Evolutionary conservation across 2,888 invertebrate species (phyloP).

Genomic region (Nemapogon koenigi): DNA sequence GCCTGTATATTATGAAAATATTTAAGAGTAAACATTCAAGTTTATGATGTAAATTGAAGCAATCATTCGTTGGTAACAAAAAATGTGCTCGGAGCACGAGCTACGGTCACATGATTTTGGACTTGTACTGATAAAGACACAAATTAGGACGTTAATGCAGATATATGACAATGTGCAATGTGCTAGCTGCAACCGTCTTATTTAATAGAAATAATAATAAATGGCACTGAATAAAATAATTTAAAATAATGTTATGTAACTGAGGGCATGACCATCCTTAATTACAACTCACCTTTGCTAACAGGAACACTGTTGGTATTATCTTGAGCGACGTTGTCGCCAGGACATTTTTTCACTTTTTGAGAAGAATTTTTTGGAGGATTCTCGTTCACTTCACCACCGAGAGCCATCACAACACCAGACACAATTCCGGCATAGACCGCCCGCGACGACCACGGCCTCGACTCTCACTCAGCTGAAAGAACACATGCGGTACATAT

Average conservation of each 20-base stretch:
- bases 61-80: conserved; percentile 6
- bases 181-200: too few species aligned
- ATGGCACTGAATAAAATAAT: too few species aligned
- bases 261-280: conserved; percentile 43
- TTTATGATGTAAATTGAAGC: conserved; percentile 8
- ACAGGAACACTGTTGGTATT: conserved; percentile 46
- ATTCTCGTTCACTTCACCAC: conserved; percentile 65
- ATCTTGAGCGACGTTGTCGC: conserved; percentile 44
- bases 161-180: too few species aligned
- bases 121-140: conserved; percentile 2
- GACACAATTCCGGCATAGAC: conserved; percentile 46
- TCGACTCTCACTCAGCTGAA: conserved; percentile 56
- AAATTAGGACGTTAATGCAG: too few species aligned
- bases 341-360: conserved; percentile 60
- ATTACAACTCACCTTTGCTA: conserved; percentile 49
- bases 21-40: too few species aligned
- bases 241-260: conserved; percentile 46
- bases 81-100: conserved; percentile 5
- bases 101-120: conserved; percentile 5
- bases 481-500: conserved; percentile 58
- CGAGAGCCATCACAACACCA: conserved; percentile 67
- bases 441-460: conserved; percentile 33
- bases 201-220: too few species aligned
- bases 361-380: conserved; percentile 48
- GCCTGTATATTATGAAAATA: too few species aligned